Evolutionary conservation across 37 sponge, comb jelly and placozoan genomes (phyloP), one percentile per base, ranked within the genome.

Genomic region (Chondrosia reniformis): DNA sequence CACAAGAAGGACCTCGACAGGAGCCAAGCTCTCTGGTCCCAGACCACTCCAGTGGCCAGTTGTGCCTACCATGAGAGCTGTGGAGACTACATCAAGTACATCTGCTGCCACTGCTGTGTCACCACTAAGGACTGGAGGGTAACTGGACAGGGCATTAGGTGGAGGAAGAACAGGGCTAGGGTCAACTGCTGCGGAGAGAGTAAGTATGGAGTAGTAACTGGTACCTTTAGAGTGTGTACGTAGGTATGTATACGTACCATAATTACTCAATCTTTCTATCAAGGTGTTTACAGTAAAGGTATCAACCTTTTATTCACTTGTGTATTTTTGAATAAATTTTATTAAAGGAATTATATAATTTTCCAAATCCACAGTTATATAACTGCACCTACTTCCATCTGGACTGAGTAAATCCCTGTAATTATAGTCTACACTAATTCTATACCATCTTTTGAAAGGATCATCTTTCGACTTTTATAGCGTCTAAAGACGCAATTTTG

Each of bases 91-190:
- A 19, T 40, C 67, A 54, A 67, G 45, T 54, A 90, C 85, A 31
- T 83, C 4, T 77, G 76, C 36, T 93, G 94, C 43, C 77, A 83
- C 37, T 93, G 94, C 46, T 93, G 94, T 55, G 80, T 93, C 4
- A 55, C 84, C 34, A 74, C 77, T 22, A 81, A 79, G 34, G 89
- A 86, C 63, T 93, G 94, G 94, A 77, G 94, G 67, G 74, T 93
- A 17, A 93, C 94, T 15, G 87, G 86, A 67, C 94, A 93, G 78
- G 94, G 94, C 19, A 83, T 93, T 25, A 80, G 94, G 46, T 89
- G 84, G 84, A 86, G 89, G 66, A 86, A 76, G 80, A 86, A 89
- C 76, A 67, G 84, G 22, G 82, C 89, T 45, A 37, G 87, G n/a
- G 66, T 93, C 52, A 78, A 93, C 82, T 80, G 86, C 67, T 86